These are phyloP conservation scores for Geococcyx californianus DNA, from an alignment of 2,113 vertebrate genomes.

Conservation along the genomic window DNA sequence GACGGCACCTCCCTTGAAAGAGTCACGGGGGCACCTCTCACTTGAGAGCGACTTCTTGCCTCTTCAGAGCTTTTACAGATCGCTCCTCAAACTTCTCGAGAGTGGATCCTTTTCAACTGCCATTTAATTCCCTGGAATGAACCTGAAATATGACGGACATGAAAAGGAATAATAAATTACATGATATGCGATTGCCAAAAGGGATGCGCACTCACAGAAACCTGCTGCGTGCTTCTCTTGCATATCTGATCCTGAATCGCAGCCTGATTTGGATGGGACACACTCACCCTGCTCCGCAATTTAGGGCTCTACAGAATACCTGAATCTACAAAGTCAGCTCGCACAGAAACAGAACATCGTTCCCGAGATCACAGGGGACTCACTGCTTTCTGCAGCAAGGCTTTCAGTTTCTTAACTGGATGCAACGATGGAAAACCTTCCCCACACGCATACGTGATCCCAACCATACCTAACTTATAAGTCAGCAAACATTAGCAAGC, in stretches of 20 bases:
- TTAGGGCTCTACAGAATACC: not conserved
- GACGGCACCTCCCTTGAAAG: not conserved
- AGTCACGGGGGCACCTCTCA: not conserved
- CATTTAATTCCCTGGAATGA: not conserved
- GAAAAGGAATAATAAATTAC: not conserved
- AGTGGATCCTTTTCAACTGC: not conserved
- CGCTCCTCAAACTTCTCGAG: not conserved
- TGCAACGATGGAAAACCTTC: not conserved
- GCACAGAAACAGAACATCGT: not conserved
- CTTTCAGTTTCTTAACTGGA: not conserved
- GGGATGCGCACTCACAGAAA: not conserved
- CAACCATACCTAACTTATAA: not conserved
- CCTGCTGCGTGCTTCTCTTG: not conserved
- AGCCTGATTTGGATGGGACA: not conserved
- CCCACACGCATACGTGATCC: not conserved
- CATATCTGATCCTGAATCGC: not conserved
- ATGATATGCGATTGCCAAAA: not conserved
- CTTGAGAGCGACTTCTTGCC: not conserved
- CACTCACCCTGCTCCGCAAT: not conserved
- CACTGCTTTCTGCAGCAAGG: fast-evolving
- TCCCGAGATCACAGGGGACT: not conserved
- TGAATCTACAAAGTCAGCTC: not conserved
- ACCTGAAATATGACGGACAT: not conserved
- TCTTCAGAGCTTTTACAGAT: not conserved
- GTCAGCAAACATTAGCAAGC: not conserved